Conservation (phyloP, 2,113 vertebrate species). For the Dolichotis patagonum region DNA sequence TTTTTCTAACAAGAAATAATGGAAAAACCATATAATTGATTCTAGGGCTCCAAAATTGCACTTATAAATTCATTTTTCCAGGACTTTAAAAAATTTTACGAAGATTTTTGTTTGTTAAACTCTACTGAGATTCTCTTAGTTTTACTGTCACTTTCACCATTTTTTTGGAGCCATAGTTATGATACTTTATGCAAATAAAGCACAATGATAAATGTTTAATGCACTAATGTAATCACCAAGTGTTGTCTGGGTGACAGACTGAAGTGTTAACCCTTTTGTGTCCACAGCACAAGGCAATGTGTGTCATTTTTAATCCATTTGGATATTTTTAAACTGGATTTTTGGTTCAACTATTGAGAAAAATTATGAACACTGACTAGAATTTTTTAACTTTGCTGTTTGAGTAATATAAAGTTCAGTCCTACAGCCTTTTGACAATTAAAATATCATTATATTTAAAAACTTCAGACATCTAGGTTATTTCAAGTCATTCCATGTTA, state of each 20-base stretch:
- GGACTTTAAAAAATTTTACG: not conserved
- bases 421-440: not conserved
- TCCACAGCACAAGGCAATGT: not conserved
- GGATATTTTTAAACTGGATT: not conserved
- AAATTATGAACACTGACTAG: not conserved
- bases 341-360: not conserved
- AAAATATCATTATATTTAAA: not conserved
- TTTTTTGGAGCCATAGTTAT: not conserved
- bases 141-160: not conserved
- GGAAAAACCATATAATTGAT: not conserved
- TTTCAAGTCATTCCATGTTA: not conserved
- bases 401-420: not conserved
- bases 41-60: not conserved
- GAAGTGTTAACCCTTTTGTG: not conserved
- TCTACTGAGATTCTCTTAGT: not conserved
- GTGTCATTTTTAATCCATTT: not conserved
- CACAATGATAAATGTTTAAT: not conserved
- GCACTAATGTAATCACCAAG: not conserved
- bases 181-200: not conserved
- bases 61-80: not conserved
- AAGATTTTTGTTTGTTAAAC: not conserved
- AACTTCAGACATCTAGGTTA: not conserved
- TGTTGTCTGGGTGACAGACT: not conserved
- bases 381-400: not conserved
- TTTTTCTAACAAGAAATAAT: not conserved